These are phyloP conservation scores for Ptychobarbus kaznakovi DNA, from an alignment of 2,797 vertebrate species.

Conservation along the genomic window DNA sequence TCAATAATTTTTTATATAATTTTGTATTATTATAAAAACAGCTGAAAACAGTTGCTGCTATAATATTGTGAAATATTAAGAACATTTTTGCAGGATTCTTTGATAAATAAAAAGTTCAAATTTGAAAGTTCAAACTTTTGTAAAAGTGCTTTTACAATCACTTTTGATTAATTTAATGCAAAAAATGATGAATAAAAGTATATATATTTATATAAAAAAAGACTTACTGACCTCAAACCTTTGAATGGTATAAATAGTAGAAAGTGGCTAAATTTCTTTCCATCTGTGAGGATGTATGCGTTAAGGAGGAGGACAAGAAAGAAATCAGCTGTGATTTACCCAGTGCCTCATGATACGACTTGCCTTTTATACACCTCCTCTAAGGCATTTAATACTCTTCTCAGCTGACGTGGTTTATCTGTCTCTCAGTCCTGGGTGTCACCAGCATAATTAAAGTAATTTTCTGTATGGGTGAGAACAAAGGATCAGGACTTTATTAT, in stretches of 20 bases:
- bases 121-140: neutral
- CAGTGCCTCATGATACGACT: slow-evolving; percentile 9
- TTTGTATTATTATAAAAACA: neutral
- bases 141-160: neutral
- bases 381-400: slow-evolving; percentile 27
- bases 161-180: neutral
- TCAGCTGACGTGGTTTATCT: slow-evolving; percentile 42
- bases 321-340: slow-evolving; percentile 5
- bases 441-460: slow-evolving; percentile 70
- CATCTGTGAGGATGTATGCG: neutral
- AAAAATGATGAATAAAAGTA: neutral
- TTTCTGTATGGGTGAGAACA: slow-evolving; percentile 66
- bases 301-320: neutral
- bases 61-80: neutral
- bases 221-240: neutral
- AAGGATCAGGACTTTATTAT: slow-evolving; percentile 63
- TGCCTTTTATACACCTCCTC: slow-evolving; percentile 10
- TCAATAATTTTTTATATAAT: neutral
- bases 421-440: slow-evolving; percentile 47
- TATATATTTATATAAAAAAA: neutral
- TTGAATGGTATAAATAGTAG: neutral
- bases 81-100: neutral
- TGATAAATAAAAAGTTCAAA: neutral
- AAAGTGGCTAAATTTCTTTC: neutral
- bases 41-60: neutral